Conservation (phyloP, 2,888 invertebrate genomes). For the Ceramica pisi region DNA sequence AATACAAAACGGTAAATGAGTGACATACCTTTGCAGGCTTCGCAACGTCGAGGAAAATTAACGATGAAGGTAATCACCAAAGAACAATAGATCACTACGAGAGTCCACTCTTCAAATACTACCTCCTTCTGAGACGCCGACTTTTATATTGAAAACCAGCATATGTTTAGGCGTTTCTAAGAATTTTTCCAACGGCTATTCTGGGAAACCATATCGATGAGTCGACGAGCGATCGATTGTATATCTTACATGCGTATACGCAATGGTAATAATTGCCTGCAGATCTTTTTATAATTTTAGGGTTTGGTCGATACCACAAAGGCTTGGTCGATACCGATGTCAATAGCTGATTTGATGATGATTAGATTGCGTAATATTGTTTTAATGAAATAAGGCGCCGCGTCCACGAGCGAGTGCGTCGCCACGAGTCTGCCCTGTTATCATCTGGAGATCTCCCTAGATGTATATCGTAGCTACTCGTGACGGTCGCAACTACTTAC, state of each 20-base stretch:
- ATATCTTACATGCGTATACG: slow-evolving; percentile 18
- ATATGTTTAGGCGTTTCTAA: slow-evolving; percentile 27
- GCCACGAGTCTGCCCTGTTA: neutral
- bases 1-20: neutral
- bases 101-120: slow-evolving; percentile 12
- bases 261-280: slow-evolving; percentile 16
- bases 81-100: slow-evolving; percentile 10
- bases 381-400: slow-evolving; percentile 5
- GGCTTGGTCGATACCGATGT: neutral
- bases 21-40: slow-evolving; percentile 36
- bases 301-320: slow-evolving; percentile 18
- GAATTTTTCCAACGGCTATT: slow-evolving; percentile 38
- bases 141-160: slow-evolving; percentile 41
- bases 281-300: neutral
- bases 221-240: slow-evolving; percentile 26
- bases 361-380: slow-evolving; percentile 17
- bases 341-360: neutral
- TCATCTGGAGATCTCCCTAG: neutral
- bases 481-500: too few species aligned
- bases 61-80: neutral
- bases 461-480: too few species aligned
- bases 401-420: neutral
- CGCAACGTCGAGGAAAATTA: neutral
- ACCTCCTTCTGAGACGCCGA: neutral
- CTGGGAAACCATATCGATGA: slow-evolving; percentile 39